phyloP scores from a whole-genome alignment of 2,113 vertebrate genomes.

The Hydrolagus affinis region DNA sequence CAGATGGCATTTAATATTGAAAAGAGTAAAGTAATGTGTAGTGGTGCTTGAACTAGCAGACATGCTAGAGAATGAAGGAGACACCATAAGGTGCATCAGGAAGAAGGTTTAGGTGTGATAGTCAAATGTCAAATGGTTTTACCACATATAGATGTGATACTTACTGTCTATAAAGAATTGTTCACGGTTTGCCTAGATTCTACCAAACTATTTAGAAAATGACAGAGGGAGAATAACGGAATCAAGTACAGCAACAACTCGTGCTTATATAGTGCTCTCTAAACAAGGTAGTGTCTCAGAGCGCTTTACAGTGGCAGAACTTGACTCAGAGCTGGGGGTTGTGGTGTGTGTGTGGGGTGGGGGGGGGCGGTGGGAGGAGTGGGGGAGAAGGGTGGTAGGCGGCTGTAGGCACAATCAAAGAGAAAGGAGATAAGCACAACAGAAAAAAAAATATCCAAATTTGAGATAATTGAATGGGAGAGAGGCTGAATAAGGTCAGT shows the following conservation, averaged over 20 bases:
- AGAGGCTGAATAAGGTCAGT: background rate
- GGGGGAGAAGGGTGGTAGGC: too few species aligned
- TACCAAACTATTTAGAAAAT: background rate
- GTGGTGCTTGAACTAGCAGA: background rate
- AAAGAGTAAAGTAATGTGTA: background rate
- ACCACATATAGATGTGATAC: background rate
- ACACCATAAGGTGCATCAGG: background rate
- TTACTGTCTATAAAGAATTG: background rate
- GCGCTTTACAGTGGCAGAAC: too few species aligned
- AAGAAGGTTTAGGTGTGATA: background rate
- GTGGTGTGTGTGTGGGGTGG: too few species aligned
- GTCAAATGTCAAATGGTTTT: background rate
- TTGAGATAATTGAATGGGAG: background rate
- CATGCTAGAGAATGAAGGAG: background rate
- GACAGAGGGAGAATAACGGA: background rate
- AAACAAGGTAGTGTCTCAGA: too few species aligned
- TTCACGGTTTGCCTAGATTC: background rate
- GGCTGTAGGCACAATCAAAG: too few species aligned
- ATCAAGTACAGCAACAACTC: too few species aligned
- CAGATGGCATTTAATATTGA: background rate
- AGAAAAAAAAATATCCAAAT: background rate
- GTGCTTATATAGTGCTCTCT: too few species aligned
- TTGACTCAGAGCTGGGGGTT: too few species aligned
- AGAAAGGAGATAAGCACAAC: background rate
- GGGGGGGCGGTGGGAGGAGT: too few species aligned